These are phyloP conservation scores for Patella vulgata DNA, from an alignment of 1,140 invertebrate genomes.

Conservation along the genomic window DNA sequence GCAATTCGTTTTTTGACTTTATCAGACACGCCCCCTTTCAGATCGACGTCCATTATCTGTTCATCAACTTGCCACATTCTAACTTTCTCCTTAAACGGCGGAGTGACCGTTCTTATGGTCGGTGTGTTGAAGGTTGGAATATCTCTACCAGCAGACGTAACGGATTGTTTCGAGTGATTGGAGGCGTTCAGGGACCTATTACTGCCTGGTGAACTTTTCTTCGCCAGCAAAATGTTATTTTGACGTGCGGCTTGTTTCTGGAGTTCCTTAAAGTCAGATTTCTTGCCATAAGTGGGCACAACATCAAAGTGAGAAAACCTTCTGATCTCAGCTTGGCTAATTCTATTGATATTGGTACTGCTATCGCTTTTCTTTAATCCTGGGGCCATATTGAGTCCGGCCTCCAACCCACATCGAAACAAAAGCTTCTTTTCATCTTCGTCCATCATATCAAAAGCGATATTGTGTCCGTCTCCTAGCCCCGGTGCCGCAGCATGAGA, in stretches of 20 bases:
- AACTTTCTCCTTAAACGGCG: conserved; percentile 21
- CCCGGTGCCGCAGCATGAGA: neutral
- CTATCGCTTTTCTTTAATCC: conserved; percentile 43
- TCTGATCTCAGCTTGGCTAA: neutral
- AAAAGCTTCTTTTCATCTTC: conserved; percentile 37
- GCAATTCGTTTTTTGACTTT: conserved; percentile 44
- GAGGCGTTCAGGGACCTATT: too few relatives aligned
- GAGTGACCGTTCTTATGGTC: conserved; percentile 4
- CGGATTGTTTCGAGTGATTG: too few relatives aligned
- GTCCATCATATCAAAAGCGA: conserved; percentile 36
- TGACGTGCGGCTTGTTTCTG: neutral
- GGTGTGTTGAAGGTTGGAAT: conserved; percentile 10
- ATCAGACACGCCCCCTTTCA: conserved; percentile 44
- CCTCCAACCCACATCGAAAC: conserved; percentile 21
- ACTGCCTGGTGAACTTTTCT: conserved; percentile 8
- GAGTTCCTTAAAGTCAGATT: neutral
- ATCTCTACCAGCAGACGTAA: too few relatives aligned
- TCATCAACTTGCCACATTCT: conserved; percentile 48
- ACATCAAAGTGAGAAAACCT: conserved; percentile 9
- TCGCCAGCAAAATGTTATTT: neutral
- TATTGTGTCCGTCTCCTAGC: conserved; percentile 14
- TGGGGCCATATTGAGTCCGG: conserved; percentile 27
- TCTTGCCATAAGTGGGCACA: conserved; percentile 1
- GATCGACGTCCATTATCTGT: conserved; percentile 50
- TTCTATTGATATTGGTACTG: conserved; percentile 30